These are phyloP conservation scores for Mixornis gularis DNA, from an alignment of 2,113 vertebrate genomes.

Conservation along the genomic window DNA sequence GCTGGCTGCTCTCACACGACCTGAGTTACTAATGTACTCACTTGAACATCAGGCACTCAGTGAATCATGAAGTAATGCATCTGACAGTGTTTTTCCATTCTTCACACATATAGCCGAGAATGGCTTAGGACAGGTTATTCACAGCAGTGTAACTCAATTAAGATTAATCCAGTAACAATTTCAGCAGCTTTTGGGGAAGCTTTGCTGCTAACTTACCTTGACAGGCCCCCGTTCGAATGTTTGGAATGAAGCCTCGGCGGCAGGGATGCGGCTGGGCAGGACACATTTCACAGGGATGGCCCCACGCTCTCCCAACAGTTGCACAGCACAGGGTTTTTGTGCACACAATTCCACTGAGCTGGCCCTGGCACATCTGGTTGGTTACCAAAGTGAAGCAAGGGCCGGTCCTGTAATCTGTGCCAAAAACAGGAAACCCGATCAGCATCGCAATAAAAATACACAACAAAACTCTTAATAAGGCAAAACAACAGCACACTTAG, in stretches of 20 bases:
- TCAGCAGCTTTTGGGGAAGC: constrained; percentile 41
- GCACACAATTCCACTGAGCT: constrained; percentile 95
- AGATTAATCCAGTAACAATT: constrained; percentile 68
- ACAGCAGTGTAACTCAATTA: constrained; percentile 78
- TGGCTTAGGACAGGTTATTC: constrained; percentile 74
- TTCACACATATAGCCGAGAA: constrained; percentile 65
- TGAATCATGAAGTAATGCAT: constrained; percentile 66
- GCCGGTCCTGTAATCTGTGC: constrained; percentile 93
- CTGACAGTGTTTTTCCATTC: constrained; percentile 76
- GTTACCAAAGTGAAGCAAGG: constrained; percentile 92
- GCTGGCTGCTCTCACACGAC: constrained; percentile 54
- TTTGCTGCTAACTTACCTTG: constrained; percentile 80
- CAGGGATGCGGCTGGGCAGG: constrained; percentile 96
- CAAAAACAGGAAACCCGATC: constrained; percentile 32
- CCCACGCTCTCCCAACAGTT: constrained; percentile 94
- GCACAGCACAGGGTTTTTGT: constrained; percentile 97
- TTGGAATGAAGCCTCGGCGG: constrained; percentile 94
- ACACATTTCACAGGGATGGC: constrained; percentile 98
- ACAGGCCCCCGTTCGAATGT: constrained; percentile 93
- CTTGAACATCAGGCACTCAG: constrained; percentile 70
- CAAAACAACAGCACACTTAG: not conserved
- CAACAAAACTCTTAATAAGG: not conserved
- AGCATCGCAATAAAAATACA: not conserved
- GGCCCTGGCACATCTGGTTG: constrained; percentile 99
- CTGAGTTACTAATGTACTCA: constrained; percentile 52